These are phyloP conservation scores for Brachionus asplanchnoidis DNA, from an alignment of 1,140 invertebrate species.

Conservation along the genomic window DNA sequence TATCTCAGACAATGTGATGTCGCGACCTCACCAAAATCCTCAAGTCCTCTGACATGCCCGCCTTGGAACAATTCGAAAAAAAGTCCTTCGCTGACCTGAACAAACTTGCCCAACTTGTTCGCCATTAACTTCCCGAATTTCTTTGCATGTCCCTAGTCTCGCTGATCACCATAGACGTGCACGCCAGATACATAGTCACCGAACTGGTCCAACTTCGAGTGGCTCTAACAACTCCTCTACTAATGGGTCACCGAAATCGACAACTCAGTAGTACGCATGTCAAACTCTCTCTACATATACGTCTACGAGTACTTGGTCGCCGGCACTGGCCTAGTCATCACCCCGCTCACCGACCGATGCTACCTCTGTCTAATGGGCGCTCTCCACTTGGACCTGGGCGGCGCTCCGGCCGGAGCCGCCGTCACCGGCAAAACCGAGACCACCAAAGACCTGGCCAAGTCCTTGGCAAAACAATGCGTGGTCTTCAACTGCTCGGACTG, in stretches of 20 bases:
- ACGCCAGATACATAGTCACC: constrained; percentile 73
- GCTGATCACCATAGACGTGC: constrained; percentile 79
- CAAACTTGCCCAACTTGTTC: constrained; percentile 69
- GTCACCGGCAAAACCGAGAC: constrained; percentile 59
- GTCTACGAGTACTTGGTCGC: constrained; percentile 58
- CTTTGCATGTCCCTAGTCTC: constrained; percentile 71
- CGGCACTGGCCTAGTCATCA: constrained; percentile 57
- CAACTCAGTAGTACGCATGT: constrained; percentile 56
- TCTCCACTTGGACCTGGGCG: constrained; percentile 72
- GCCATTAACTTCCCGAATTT: constrained; percentile 66
- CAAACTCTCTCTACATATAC: constrained; percentile 56
- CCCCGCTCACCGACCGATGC: constrained; percentile 57
- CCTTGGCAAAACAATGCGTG: constrained; percentile 77
- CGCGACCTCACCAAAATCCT: constrained; percentile 69
- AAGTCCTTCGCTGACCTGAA: constrained; percentile 67
- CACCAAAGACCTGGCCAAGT: constrained; percentile 75
- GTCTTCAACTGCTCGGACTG: constrained; percentile 86
- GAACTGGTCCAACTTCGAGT: constrained; percentile 63
- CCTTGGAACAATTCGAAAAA: constrained; percentile 63
- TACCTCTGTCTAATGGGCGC: constrained; percentile 76
- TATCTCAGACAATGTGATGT: constrained; percentile 81
- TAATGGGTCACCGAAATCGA: constrained; percentile 57
- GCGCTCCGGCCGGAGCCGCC: constrained; percentile 58
- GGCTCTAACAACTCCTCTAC: constrained; percentile 59
- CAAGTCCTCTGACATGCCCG: constrained; percentile 54